Base-by-base conservation (phyloP, 2,113 vertebrate species). In the Sinocyclocheilus anshuiensis region DNA sequence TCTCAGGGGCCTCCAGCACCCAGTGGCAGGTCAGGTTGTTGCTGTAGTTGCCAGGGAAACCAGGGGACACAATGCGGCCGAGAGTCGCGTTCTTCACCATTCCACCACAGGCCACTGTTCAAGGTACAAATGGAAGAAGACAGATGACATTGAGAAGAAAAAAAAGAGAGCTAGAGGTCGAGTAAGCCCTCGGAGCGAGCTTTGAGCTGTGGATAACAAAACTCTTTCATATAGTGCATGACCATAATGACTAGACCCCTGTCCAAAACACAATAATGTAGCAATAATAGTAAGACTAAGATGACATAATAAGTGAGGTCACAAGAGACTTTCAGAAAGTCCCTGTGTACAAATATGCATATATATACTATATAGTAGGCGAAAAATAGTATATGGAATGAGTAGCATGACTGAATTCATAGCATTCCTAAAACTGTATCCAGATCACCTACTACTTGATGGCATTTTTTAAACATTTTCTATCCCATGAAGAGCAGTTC, bases 11-110 rank as follows among this genome's bases (percentile, higher is more conserved):
- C 91, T 98, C 97, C 86, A 98, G 94, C 84, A 99, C 94, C 98
- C 98, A 99, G 91, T 98, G 97, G 90, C 98, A 99, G 0, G 98
- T 99, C 90, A 99, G 92, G 91, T 99, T 99, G 96, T 98, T 99
- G 96, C 97, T 99, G 93, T 99, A 99, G 95, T 98, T 99, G 78
- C 96, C 96, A 0, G 98, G 98, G 91, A 97, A 99, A 88, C 97
- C 97, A 0, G 98, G 98, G 0, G 98, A 99, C 81, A 97, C 84
- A 0, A 99, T 95, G 12, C 97, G 97, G 13, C 98, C 98, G 3
- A 96, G 94, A 0, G 96, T 97, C 91, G 97, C 96, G 0, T 99
- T 99, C 86, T 96, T 96, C 84, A 99, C 92, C 92, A 96, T 94
- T 1, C 97, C 97, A 0, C 98, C 98, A 0, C 98, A 99, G 8